Evolutionary conservation across 2,888 invertebrate species (phyloP).

Genomic region (Anoncus sp.): DNA sequence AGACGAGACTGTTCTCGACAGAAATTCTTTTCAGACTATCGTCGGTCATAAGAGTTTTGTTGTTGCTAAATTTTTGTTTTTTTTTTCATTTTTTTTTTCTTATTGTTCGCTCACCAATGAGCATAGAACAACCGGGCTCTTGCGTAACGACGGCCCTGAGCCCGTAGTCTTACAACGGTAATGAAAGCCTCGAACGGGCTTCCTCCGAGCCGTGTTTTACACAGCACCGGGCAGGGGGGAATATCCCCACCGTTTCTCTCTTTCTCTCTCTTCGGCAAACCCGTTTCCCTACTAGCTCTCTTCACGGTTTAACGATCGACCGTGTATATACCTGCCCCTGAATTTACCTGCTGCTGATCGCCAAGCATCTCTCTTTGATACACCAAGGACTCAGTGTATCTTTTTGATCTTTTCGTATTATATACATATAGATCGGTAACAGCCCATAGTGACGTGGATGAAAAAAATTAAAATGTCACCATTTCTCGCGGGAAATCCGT

Average conservation of each 20-base stretch:
- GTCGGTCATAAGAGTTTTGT: not conserved
- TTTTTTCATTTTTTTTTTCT: slow-evolving; percentile 36
- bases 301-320: slow-evolving; percentile 64
- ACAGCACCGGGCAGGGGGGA: slow-evolving; percentile 33
- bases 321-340: slow-evolving; percentile 49
- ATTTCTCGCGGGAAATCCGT: slow-evolving; percentile 49
- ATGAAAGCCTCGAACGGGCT: slow-evolving; percentile 77
- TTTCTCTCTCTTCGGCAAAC: slow-evolving; percentile 69
- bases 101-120: slow-evolving; percentile 5
- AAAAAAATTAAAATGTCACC: not conserved
- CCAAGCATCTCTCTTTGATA: slow-evolving; percentile 42
- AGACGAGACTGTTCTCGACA: not conserved
- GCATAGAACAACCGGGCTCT: slow-evolving; percentile 61
- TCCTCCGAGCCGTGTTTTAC: slow-evolving; percentile 70
- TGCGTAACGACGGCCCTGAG: slow-evolving; percentile 78
- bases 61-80: slow-evolving; percentile 11
- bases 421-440: not conserved
- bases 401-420: slow-evolving; percentile 37
- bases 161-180: slow-evolving; percentile 78
- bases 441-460: not conserved
- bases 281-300: slow-evolving; percentile 73
- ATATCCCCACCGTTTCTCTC: slow-evolving; percentile 25
- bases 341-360: slow-evolving; percentile 54
- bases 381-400: slow-evolving; percentile 21
- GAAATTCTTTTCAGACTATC: slow-evolving; percentile 7